A percentile compares a stretch with the other conserved stretches of the same genome.
Evolutionary conservation across 2,797 vertebrate species (phyloP).

Genomic region (Epinephelus malabaricus): DNA sequence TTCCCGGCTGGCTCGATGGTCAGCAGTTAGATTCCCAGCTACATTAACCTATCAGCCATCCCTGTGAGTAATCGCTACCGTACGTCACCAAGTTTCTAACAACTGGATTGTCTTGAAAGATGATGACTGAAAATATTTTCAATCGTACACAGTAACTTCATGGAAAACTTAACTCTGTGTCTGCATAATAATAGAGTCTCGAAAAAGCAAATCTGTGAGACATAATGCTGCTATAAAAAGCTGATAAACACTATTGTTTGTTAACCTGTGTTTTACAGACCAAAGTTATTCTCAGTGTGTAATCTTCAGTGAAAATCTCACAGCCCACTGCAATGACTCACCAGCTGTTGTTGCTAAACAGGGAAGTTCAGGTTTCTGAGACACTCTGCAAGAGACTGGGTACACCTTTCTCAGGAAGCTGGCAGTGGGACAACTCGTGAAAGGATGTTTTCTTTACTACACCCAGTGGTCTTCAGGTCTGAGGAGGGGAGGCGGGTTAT

Average conservation of each 20-base stretch:
- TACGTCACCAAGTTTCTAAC: not conserved
- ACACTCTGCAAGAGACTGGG: conserved; percentile 42
- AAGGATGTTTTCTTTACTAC: conserved; percentile 85
- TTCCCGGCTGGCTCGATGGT: not conserved
- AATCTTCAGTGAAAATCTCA: conserved; percentile 40
- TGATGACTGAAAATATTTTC: conserved; percentile 59
- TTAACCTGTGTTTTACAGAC: conserved; percentile 26
- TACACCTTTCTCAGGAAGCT: conserved; percentile 79
- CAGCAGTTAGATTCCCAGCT: not conserved
- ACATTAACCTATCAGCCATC: not conserved
- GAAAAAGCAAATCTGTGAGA: conserved; percentile 1
- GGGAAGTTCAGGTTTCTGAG: conserved; percentile 74
- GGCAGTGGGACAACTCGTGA: conserved; percentile 69
- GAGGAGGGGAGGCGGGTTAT: conserved; percentile 65
- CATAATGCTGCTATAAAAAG: conserved; percentile 7
- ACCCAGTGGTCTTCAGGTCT: conserved; percentile 76
- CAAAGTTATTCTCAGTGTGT: conserved; percentile 34
- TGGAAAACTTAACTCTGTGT: conserved; percentile 12
- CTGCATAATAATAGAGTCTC: not conserved
- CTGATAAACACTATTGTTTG: conserved; percentile 21
- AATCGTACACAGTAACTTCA: conserved; percentile 33
- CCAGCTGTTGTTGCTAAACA: conserved; percentile 68
- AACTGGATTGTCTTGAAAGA: not conserved
- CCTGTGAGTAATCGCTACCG: not conserved
- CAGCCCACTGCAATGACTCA: conserved; percentile 53